A percentile compares a stretch with the other conserved stretches of the same genome.
Conservation (phyloP, 2,797 vertebrate genomes). For the Lutjanus argentimaculatus region DNA sequence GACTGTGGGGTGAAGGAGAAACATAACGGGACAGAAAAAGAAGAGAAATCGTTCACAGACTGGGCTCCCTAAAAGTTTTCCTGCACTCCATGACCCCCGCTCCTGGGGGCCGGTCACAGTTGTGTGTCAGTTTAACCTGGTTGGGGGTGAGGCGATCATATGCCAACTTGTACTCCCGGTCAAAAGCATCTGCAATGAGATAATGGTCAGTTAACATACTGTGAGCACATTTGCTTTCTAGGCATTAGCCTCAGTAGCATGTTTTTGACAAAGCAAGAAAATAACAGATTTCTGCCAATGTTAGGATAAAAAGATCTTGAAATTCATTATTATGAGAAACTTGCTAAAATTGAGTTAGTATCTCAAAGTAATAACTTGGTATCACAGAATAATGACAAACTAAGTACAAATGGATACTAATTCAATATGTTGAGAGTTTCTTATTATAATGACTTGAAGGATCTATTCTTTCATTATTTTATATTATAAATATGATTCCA, state of each 20-base stretch:
- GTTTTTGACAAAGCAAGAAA: no score
- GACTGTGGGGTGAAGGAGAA: slow-evolving; percentile 27
- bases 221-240: background rate
- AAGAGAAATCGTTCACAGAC: slow-evolving; percentile 85
- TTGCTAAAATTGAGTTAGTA: no score
- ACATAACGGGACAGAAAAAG: background rate
- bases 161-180: slow-evolving; percentile 97
- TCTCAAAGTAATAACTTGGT: no score
- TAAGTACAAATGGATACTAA: no score
- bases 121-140: slow-evolving; percentile 97
- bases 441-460: no score
- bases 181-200: slow-evolving; percentile 92
- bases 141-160: slow-evolving; percentile 94
- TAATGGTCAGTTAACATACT: background rate
- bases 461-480: no score
- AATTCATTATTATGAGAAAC: no score
- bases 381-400: no score
- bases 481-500: no score
- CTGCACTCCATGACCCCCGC: slow-evolving; percentile 98
- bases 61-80: slow-evolving; percentile 94
- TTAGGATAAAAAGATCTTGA: no score
- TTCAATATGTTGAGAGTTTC: no score
- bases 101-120: slow-evolving; percentile 96
- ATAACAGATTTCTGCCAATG: background rate
- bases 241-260: background rate